Evolutionary conservation across 1,140 invertebrate genomes (phyloP).

Genomic region (Ladona fulva): DNA sequence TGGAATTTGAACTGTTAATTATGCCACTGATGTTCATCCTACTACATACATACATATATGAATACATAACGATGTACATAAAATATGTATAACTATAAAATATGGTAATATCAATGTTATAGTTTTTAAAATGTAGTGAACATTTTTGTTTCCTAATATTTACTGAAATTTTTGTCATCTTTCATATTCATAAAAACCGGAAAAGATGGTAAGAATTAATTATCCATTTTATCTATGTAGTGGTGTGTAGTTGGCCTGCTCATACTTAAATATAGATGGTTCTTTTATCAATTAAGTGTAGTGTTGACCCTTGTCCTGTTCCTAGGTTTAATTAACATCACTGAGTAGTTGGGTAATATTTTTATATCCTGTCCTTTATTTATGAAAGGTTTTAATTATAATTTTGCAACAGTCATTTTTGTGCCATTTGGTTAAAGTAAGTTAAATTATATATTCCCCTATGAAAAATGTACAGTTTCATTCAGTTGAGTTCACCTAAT

Average conservation of each 20-base stretch:
- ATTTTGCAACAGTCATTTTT: conserved; percentile 10
- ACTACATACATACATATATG: too few relatives aligned
- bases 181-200: conserved; percentile 13
- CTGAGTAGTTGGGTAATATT: conserved; percentile 1
- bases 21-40: too few relatives aligned
- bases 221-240: conserved; percentile 15
- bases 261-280: conserved; percentile 16
- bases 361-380: not conserved
- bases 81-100: too few relatives aligned
- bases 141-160: not conserved
- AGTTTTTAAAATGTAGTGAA: not conserved
- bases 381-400: conserved; percentile 1
- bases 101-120: not conserved
- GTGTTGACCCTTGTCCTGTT: conserved; percentile 3
- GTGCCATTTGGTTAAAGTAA: not conserved
- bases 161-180: conserved; percentile 18
- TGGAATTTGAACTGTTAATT: too few relatives aligned
- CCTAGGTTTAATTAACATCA: not conserved
- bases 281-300: conserved; percentile 3
- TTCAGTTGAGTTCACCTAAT: not conserved
- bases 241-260: conserved; percentile 21
- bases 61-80: too few relatives aligned
- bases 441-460: not conserved
- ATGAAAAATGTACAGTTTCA: not conserved
- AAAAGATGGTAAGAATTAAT: conserved; percentile 22